Percentiles rank a stretch among this genome's conserved stretches.
phyloP scores from a whole-genome alignment of 2,113 vertebrate species.

The Silurus glanis region DNA sequence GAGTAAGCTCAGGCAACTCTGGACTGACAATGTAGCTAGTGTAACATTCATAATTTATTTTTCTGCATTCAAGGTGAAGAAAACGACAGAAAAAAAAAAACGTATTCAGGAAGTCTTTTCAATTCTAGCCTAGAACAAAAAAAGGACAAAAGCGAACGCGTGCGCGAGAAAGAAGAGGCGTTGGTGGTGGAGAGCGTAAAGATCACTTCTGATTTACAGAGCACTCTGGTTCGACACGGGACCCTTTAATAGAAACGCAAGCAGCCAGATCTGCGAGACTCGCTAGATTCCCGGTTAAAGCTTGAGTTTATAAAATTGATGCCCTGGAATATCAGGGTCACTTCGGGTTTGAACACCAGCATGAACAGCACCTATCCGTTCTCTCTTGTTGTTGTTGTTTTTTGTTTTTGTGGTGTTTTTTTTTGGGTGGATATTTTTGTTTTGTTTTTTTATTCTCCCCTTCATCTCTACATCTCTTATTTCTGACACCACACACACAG shows the following conservation, averaged over 20 bases:
- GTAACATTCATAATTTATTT: slow-evolving; percentile 93
- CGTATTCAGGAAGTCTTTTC: slow-evolving; percentile 65
- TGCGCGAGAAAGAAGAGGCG: background rate
- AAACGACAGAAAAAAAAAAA: slow-evolving; percentile 36
- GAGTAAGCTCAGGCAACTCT: slow-evolving; percentile 90
- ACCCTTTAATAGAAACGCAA: slow-evolving; percentile 19
- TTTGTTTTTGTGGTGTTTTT: background rate
- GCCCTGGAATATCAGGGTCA: slow-evolving; percentile 45
- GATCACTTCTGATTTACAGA: slow-evolving; percentile 47
- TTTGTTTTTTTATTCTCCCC: slow-evolving; percentile 11
- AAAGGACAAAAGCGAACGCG: slow-evolving; percentile 67
- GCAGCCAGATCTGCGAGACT: slow-evolving; percentile 43
- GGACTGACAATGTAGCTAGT: slow-evolving; percentile 88
- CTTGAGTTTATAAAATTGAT: slow-evolving; percentile 61
- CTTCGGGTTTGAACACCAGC: slow-evolving; percentile 73
- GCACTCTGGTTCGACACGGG: slow-evolving; percentile 2
- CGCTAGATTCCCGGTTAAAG: slow-evolving; percentile 54
- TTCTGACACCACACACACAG: slow-evolving; percentile 31
- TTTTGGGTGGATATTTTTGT: background rate
- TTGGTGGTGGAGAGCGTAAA: slow-evolving; percentile 26
- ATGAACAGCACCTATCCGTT: slow-evolving; percentile 68
- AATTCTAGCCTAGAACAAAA: slow-evolving; percentile 37
- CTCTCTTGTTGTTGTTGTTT: background rate
- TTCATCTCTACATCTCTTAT: slow-evolving; percentile 15
- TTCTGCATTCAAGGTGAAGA: slow-evolving; percentile 79